Evolutionary conservation across 2,113 vertebrate species (phyloP).

Genomic region (Ramphastos sulfuratus): DNA sequence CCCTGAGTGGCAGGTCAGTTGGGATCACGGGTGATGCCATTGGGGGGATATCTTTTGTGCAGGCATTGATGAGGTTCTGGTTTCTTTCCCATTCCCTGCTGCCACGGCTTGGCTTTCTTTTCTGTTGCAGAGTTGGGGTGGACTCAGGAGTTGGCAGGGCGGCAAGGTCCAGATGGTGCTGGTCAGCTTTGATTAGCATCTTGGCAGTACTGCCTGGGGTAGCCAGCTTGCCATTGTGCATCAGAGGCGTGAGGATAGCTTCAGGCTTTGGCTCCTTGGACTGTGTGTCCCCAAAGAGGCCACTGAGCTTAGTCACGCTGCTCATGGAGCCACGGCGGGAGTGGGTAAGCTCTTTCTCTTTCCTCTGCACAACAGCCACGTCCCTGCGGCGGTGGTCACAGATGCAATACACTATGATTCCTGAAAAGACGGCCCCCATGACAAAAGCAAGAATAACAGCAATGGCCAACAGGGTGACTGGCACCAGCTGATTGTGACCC

Average conservation of each 20-base stretch:
- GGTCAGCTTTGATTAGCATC: slow-evolving; percentile 95
- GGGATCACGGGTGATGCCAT: slow-evolving; percentile 91
- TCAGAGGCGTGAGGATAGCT: slow-evolving; percentile 92
- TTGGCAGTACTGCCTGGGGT: slow-evolving; percentile 84
- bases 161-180: slow-evolving; percentile 93
- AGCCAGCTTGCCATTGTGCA: slow-evolving; percentile 92
- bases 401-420: slow-evolving; percentile 94
- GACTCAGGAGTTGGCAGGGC: slow-evolving; percentile 95
- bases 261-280: slow-evolving; percentile 94
- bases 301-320: slow-evolving; percentile 95
- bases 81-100: slow-evolving; percentile 97
- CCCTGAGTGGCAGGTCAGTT: slow-evolving; percentile 91
- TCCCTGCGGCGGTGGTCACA: slow-evolving; percentile 93
- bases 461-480: slow-evolving; percentile 92
- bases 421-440: slow-evolving; percentile 96
- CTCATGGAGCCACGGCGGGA: slow-evolving; percentile 94
- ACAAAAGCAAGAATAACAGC: slow-evolving; percentile 96
- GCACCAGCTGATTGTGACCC: slow-evolving; percentile 94
- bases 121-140: slow-evolving; percentile 93
- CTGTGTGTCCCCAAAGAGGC: slow-evolving; percentile 91
- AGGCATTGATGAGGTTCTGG: slow-evolving; percentile 97
- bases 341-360: slow-evolving; percentile 89
- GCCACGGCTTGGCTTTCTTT: slow-evolving; percentile 90
- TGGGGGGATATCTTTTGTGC: slow-evolving; percentile 90
- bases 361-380: slow-evolving; percentile 82